Conservation (phyloP, 2,888 invertebrate genomes). For the Pristionchus arcanus region DNA sequence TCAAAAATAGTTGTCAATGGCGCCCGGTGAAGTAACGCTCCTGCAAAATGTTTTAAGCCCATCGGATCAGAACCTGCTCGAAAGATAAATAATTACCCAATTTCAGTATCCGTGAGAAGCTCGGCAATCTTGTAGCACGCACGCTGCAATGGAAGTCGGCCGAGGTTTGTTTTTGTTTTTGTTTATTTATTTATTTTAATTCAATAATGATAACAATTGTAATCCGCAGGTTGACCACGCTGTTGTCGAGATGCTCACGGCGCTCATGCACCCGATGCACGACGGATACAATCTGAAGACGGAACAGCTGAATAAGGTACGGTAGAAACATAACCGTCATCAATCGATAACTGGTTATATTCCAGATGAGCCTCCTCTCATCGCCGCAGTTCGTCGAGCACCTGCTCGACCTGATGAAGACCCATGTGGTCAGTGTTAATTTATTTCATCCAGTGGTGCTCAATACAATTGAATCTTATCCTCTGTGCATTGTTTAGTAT, state of each 20-base stretch:
- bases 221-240: conserved; percentile 29
- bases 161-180: conserved; percentile 81
- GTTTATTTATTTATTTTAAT: conserved; percentile 84
- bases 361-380: conserved; percentile 85
- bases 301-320: conserved; percentile 94
- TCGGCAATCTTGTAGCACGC: conserved; percentile 93
- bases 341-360: not conserved
- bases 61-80: not conserved
- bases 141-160: conserved; percentile 91
- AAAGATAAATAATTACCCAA: not conserved
- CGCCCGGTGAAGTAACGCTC: not conserved
- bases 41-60: not conserved
- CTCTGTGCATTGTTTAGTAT: not conserved
- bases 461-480: not conserved
- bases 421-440: conserved; percentile 88
- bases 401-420: conserved; percentile 94
- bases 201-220: not conserved
- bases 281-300: conserved; percentile 96
- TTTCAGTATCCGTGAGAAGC: conserved; percentile 92
- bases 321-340: not conserved
- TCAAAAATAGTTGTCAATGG: not conserved
- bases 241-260: conserved; percentile 91
- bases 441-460: no score
- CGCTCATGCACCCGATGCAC: conserved; percentile 96
- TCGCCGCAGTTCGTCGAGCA: conserved; percentile 93